Base-by-base conservation (phyloP, 1,140 invertebrate genomes). In the Tribolium madens region DNA sequence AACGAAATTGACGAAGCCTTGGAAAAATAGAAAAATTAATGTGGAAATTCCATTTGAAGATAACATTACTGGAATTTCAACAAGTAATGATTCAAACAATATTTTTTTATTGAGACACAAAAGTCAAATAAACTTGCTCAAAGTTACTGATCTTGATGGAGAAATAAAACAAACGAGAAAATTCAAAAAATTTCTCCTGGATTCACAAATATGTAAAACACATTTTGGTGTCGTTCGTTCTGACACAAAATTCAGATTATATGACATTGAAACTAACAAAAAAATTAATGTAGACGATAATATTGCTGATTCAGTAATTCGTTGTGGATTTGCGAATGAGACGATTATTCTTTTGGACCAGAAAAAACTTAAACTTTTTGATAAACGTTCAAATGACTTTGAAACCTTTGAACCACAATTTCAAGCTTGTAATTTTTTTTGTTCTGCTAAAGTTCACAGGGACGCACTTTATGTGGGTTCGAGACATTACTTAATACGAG, bases 401-500 rank as follows among this genome's bases (percentile, higher is more conserved):
- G 17, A 17, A 71, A 9, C 13, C n/a, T 52, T 72, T 12, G 17
- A 72, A 26, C 70, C 70, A 1, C 12, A 72, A 26, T 12, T 72
- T 13, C 7, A 48, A 7, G 7, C 36, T 15, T 72, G 70, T 31
- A 52, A 72, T 72, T 21, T 12, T 3, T 52, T 72, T 0, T 72
- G 70, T 13, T 72, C 70, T 10, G 17, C 17, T 26, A 33, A 52
- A 72, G 31, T 21, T 13, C 7, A 13, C 21, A 17, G 50, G n/a
- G 26, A 48, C 10, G 1, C 46, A n/a, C 3, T 52, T 9, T 72
- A 72, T 52, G 3, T 72, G 21, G 21, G 17, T 0, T n/a, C 70
- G 52, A 72, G 70, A 52, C 70, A 72, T 52, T 47, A 14, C 52
- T 33, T 72, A 21, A 13, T 72, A 1, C 18, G 46, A 10, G 52